Evolutionary conservation across 2,113 vertebrate genomes (phyloP).

Genomic region (Lonchura striata): DNA sequence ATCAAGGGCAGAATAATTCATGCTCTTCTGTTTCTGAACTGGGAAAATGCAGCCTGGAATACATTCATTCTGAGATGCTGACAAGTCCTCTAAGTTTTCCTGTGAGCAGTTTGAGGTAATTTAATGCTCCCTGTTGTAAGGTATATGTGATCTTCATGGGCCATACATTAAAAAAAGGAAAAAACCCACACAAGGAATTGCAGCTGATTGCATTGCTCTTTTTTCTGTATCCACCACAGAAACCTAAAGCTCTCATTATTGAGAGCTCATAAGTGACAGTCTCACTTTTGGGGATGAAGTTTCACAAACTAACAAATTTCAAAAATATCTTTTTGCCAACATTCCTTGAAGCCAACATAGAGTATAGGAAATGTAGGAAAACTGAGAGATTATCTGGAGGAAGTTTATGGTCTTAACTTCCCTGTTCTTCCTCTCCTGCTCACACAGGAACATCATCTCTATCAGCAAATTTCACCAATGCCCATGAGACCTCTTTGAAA

Average conservation of each 20-base stretch:
- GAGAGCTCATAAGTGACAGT: too few species aligned
- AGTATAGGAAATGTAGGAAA: neutral
- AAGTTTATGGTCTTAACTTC: neutral
- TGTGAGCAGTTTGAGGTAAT: conserved; percentile 18
- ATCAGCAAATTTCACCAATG: neutral
- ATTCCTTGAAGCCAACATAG: neutral
- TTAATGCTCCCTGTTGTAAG: neutral
- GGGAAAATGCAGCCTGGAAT: neutral
- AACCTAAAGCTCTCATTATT: neutral
- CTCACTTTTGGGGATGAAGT: neutral
- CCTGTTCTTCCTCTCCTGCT: neutral
- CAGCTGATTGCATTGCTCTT: neutral
- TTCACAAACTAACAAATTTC: neutral
- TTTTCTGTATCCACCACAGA: neutral
- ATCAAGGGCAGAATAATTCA: neutral
- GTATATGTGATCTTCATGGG: neutral
- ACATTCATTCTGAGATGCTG: neutral
- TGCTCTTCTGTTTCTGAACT: neutral
- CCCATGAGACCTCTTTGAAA: conserved; percentile 18
- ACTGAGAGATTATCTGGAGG: neutral
- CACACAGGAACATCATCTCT: neutral
- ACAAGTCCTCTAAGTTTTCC: neutral
- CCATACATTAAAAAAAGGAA: neutral
- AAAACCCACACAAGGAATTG: neutral
- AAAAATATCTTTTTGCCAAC: neutral